These are phyloP conservation scores for Saturnia pavonia DNA, from an alignment of 2,888 invertebrate genomes.

Conservation along the genomic window DNA sequence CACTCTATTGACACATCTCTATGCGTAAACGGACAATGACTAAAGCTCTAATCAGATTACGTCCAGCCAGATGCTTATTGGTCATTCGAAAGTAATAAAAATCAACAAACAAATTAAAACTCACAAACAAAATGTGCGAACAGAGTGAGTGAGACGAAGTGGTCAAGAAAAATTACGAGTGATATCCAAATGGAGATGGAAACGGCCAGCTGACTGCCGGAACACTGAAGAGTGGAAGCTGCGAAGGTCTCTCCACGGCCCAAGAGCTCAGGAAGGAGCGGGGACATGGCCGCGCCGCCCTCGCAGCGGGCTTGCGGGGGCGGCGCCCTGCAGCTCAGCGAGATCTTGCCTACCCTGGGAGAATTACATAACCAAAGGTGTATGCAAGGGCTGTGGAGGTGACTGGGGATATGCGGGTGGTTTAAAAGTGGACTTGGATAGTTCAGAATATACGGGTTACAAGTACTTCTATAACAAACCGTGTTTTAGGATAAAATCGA, in stretches of 20 bases:
- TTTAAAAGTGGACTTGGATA: conserved; percentile 67
- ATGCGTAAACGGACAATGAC: conserved; percentile 1
- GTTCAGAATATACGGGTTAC: conserved; percentile 79
- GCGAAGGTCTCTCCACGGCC: conserved; percentile 60
- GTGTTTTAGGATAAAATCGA: conserved; percentile 64
- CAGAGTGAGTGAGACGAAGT: conserved; percentile 45
- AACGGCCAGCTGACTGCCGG: conserved; percentile 68
- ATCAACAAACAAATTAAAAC: conserved; percentile 17
- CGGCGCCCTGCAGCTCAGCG: conserved; percentile 47
- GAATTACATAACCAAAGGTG: conserved; percentile 64
- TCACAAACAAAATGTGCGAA: conserved; percentile 36
- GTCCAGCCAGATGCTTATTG: conserved; percentile 27
- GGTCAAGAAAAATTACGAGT: conserved; percentile 64
- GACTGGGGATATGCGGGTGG: conserved; percentile 72
- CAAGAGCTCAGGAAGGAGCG: conserved; percentile 46
- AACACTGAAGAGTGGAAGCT: conserved; percentile 74
- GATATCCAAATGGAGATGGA: conserved; percentile 79
- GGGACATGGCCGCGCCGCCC: conserved; percentile 80
- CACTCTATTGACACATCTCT: conserved; percentile 34
- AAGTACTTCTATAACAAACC: conserved; percentile 67
- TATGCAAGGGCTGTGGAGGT: conserved; percentile 73
- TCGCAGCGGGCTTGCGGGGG: conserved; percentile 56
- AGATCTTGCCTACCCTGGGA: conserved; percentile 46
- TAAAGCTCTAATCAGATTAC: conserved; percentile 11
- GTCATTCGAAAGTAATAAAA: conserved; percentile 24